Evolutionary conservation across 2,797 vertebrate genomes (phyloP).

Genomic region (Enteromius mattozi): DNA sequence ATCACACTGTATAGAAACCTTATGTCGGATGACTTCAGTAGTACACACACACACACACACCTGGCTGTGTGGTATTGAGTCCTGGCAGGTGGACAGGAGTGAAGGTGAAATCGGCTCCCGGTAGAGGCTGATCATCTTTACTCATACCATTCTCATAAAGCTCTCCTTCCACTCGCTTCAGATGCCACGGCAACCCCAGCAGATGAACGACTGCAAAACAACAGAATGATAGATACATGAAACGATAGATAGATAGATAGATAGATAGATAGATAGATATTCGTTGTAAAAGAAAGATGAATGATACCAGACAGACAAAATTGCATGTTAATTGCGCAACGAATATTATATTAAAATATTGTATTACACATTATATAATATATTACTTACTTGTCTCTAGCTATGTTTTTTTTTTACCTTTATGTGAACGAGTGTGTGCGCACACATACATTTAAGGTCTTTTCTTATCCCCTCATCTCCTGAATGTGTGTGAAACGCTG

Average conservation of each 20-base stretch:
- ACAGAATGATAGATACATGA: slow-evolving; percentile 37
- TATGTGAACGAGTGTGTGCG: not conserved
- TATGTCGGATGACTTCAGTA: slow-evolving; percentile 1
- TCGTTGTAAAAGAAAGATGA: not conserved
- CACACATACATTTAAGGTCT: slow-evolving; percentile 23
- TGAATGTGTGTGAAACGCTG: slow-evolving; percentile 29
- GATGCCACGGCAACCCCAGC: slow-evolving; percentile 88
- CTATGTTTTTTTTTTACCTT: not conserved
- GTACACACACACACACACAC: slow-evolving; percentile 63
- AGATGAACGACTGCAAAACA: slow-evolving; percentile 86
- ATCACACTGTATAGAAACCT: slow-evolving; percentile 10
- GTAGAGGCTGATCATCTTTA: slow-evolving; percentile 80
- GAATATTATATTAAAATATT: not conserved
- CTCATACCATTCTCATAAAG: slow-evolving; percentile 89
- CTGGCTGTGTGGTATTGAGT: slow-evolving; percentile 82
- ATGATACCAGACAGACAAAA: not conserved
- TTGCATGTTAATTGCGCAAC: not conserved
- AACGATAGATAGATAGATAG: not conserved
- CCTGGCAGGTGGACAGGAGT: slow-evolving; percentile 81
- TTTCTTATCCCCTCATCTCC: slow-evolving; percentile 27
- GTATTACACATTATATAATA: slow-evolving; percentile 2
- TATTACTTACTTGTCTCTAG: not conserved
- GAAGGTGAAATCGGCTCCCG: slow-evolving; percentile 80
- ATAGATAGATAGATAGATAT: not conserved
- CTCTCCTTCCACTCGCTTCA: slow-evolving; percentile 84